A percentile compares a stretch with the other conserved stretches of the same genome.
Evolutionary conservation across 1,140 invertebrate species (phyloP).

Genomic region (Ostrea edulis): DNA sequence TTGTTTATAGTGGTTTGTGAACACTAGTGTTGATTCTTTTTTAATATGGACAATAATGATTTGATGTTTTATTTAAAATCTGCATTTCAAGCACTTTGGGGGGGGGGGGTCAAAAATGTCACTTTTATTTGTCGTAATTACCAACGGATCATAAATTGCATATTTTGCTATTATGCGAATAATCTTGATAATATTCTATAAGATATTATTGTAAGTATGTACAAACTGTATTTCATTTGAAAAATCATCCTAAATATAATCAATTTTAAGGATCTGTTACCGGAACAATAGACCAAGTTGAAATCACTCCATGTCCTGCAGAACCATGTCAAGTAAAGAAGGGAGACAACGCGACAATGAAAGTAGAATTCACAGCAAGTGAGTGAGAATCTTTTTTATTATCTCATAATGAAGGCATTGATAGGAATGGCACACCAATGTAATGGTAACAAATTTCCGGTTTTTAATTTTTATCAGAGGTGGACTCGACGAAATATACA

Average conservation of each 20-base stretch:
- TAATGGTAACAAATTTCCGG: not conserved
- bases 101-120: too few species aligned
- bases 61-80: too few species aligned
- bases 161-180: too few species aligned
- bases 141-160: too few species aligned
- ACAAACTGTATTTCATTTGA: not conserved
- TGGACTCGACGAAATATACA: constrained; percentile 51
- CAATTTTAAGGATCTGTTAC: constrained; percentile 50
- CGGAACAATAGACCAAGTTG: constrained; percentile 56
- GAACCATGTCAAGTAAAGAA: constrained; percentile 57
- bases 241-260: too few species aligned
- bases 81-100: too few species aligned
- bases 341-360: constrained; percentile 55
- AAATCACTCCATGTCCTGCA: constrained; percentile 53
- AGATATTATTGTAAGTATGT: not conserved
- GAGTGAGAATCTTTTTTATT: constrained; percentile 39
- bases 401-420: too few species aligned
- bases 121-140: too few species aligned
- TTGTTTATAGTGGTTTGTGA: not conserved
- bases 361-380: constrained; percentile 59
- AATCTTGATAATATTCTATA: not conserved
- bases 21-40: too few species aligned
- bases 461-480: constrained; percentile 48
- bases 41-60: too few species aligned
- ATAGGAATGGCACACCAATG: not conserved